phyloP scores from a whole-genome alignment of 2,113 vertebrate species.

The Coptodon bakossiorum region DNA sequence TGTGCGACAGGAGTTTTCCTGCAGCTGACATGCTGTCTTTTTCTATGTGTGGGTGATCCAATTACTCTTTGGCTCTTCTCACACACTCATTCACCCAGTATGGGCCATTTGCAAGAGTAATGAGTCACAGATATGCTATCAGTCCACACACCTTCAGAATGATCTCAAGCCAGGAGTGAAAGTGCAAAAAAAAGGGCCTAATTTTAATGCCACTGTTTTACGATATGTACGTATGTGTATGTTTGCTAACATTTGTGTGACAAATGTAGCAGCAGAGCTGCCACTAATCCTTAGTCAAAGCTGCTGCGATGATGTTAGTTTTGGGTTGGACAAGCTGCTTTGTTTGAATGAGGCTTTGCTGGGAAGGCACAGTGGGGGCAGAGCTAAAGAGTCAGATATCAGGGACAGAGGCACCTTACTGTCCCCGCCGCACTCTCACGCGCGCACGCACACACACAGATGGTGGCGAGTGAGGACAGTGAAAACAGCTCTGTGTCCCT shows the following conservation, averaged over 20 bases:
- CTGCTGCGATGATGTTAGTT: slow-evolving; percentile 28
- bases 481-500: slow-evolving; percentile 58
- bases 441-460: neutral
- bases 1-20: slow-evolving; percentile 46
- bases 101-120: slow-evolving; percentile 47
- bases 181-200: neutral
- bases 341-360: slow-evolving; percentile 51
- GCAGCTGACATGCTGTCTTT: slow-evolving; percentile 46
- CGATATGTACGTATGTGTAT: neutral
- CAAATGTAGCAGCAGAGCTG: neutral
- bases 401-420: slow-evolving; percentile 58
- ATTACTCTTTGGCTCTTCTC: slow-evolving; percentile 54
- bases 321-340: slow-evolving; percentile 32
- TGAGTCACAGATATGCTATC: slow-evolving; percentile 36
- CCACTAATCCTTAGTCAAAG: slow-evolving; percentile 8
- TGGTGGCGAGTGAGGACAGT: slow-evolving; percentile 29
- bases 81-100: slow-evolving; percentile 19
- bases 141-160: neutral
- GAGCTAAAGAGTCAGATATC: slow-evolving; percentile 60
- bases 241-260: neutral
- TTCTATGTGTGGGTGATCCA: slow-evolving; percentile 47
- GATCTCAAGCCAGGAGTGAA: neutral
- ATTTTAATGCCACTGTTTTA: neutral
- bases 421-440: neutral
- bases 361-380: slow-evolving; percentile 34